Percentiles rank a stretch among this genome's conserved stretches.
Evolutionary conservation across 2,113 vertebrate genomes (phyloP).

Genomic region (Chionomys nivalis): DNA sequence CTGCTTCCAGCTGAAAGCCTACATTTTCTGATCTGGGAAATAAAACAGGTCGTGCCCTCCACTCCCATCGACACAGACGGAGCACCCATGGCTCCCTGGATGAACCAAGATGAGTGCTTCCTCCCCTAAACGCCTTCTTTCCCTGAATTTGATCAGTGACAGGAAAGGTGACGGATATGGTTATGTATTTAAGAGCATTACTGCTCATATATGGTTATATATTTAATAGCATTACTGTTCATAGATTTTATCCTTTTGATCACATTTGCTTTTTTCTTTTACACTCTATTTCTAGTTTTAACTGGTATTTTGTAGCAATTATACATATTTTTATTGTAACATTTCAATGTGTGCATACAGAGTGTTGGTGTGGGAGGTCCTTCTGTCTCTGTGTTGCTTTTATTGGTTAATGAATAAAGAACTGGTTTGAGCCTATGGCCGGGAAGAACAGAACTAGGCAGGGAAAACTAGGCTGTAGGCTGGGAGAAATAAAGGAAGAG

Average conservation of each 20-base stretch:
- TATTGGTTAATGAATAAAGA: too few species aligned
- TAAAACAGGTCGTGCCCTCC: too few species aligned
- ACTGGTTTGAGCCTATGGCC: too few species aligned
- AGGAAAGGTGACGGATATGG: not conserved
- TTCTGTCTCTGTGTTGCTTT: too few species aligned
- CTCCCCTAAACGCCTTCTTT: not conserved
- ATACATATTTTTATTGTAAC: not conserved
- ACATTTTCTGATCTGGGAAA: not conserved
- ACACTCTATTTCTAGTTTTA: not conserved
- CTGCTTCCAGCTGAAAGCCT: not conserved
- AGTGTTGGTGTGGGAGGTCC: too few species aligned
- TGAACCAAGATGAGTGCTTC: not conserved
- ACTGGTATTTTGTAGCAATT: not conserved
- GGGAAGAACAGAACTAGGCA: too few species aligned
- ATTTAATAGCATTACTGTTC: not conserved
- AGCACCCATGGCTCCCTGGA: not conserved
- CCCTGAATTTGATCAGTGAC: not conserved
- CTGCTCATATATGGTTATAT: not conserved
- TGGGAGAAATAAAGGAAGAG: too few species aligned
- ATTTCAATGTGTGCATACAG: not conserved
- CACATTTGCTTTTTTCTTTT: not conserved
- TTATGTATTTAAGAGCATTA: not conserved
- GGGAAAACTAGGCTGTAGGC: too few species aligned
- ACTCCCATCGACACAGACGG: not conserved
- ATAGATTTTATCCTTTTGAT: not conserved